Conservation (phyloP, 2,888 invertebrate genomes). For the Lasioglossum malachurum region DNA sequence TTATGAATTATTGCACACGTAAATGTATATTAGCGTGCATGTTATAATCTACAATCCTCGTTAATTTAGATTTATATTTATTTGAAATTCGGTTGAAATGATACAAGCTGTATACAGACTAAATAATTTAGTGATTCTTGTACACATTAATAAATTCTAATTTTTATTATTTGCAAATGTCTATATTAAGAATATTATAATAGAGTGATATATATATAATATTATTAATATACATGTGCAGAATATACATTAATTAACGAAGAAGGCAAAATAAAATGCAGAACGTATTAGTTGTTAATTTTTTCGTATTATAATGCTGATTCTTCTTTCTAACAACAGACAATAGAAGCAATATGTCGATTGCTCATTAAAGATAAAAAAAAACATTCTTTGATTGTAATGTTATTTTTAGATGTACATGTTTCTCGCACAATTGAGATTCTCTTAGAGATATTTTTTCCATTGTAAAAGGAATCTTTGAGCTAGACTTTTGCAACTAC, state of each 20-base stretch:
- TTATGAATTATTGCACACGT: constrained; percentile 36
- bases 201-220: constrained; percentile 17
- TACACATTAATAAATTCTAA: constrained; percentile 37
- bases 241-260: constrained; percentile 9
- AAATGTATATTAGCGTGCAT: constrained; percentile 35
- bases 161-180: constrained; percentile 19
- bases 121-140: constrained; percentile 11
- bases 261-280: constrained; percentile 17
- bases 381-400: constrained; percentile 17
- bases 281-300: constrained; percentile 21
- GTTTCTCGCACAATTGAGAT: constrained; percentile 52
- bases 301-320: constrained; percentile 22
- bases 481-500: constrained; percentile 42
- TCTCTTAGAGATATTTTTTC: constrained; percentile 37
- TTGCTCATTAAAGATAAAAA: constrained; percentile 13
- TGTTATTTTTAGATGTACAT: constrained; percentile 33
- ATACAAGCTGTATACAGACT: constrained; percentile 24
- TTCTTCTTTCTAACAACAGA: neutral
- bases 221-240: constrained; percentile 26
- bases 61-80: constrained; percentile 43
- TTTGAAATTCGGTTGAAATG: constrained; percentile 29
- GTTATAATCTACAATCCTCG: constrained; percentile 18
- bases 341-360: constrained; percentile 22
- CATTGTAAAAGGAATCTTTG: constrained; percentile 35
- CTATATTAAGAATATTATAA: constrained; percentile 21